Base-by-base conservation (phyloP, 1,140 invertebrate genomes). In the Anagrus nilaparvatae region DNA sequence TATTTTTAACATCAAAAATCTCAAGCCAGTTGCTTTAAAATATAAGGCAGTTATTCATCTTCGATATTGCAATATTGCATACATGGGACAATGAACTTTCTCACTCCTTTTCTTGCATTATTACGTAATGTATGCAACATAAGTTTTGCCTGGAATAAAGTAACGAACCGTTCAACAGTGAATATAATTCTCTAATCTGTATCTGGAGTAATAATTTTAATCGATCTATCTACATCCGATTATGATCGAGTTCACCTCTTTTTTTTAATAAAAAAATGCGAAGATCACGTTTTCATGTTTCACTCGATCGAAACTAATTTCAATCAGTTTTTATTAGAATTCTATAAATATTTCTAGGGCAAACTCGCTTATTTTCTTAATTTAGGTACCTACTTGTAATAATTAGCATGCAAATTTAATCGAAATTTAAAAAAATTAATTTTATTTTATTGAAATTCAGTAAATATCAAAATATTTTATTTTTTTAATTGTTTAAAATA, bases 21-120 rank as follows among this genome's bases (percentile, higher is more conserved):
- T 34, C 21, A 20, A 20, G 32, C 21, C 13, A 7, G 18, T 17
- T 18, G 17, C 20, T 12, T 18, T 33, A 16, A 8, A 14, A 17
- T 33, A 19, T 12, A 18, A 33, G 16, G 12, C 31, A 16, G 9
- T 4, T 18, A 3, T 9, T 4, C 31, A 8, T 16, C 13, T 43
- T 30, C 33, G 18, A 36, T 37, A 32, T 37, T 43, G 30, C 20
- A n/a, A n/a, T n/a, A n/a, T n/a, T n/a, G n/a, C n/a, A n/a, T n/a
- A n/a, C n/a, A n/a, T 43, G 28, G 28, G 37, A 43, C 34, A 43
- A 43, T 43, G 41, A 43, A 43, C 33, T 43, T 43, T 43, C 33
- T 28, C 8, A 9, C 40, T 28, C 13, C 13, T 16, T 5, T n/a
- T 8, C 8, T 16, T 2, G 8, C 13, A 12, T 25, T 43, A n/a